A percentile compares a stretch with the other conserved stretches of the same genome.
phyloP scores from a whole-genome alignment of 1,140 invertebrate species.

The Ceratosolen solmsi region DNA sequence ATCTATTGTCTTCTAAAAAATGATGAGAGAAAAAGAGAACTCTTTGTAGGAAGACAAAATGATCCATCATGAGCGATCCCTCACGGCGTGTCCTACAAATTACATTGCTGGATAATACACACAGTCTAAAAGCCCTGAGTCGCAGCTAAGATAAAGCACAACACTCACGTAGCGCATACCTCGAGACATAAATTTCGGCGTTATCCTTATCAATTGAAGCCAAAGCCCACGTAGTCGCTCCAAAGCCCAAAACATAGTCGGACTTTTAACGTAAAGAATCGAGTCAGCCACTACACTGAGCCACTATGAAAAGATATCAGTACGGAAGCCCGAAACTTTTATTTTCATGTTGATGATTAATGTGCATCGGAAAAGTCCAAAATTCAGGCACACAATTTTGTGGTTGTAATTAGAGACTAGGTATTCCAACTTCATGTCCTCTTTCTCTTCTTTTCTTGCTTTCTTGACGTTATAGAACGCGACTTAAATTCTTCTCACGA shows the following conservation, averaged over 20 bases:
- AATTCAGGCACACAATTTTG: background rate
- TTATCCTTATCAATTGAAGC: conserved; percentile 52
- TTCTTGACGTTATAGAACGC: background rate
- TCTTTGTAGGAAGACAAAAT: background rate
- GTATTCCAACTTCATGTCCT: background rate
- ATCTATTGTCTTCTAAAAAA: too few relatives aligned
- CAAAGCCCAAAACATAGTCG: conserved; percentile 36
- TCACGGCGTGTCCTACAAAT: conserved; percentile 15
- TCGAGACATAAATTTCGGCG: conserved; percentile 49
- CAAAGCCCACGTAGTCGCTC: conserved; percentile 30
- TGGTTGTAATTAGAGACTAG: conserved; percentile 31
- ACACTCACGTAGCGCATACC: conserved; percentile 45
- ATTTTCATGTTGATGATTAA: conserved; percentile 47
- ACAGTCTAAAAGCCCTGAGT: conserved; percentile 14
- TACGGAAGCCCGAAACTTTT: conserved; percentile 46
- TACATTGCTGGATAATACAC: conserved; percentile 26
- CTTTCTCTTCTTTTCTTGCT: background rate
- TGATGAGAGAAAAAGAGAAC: too few relatives aligned
- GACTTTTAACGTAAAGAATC: conserved; percentile 44
- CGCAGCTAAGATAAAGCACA: conserved; percentile 46
- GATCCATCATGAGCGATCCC: background rate
- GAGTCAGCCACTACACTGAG: background rate
- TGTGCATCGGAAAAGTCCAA: conserved; percentile 8
- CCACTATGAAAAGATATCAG: conserved; percentile 37
- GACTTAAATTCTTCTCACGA: background rate